A percentile compares a stretch with the other conserved stretches of the same genome.
phyloP scores from a whole-genome alignment of 1,140 invertebrate genomes.

The Drosophila malerkotliana region DNA sequence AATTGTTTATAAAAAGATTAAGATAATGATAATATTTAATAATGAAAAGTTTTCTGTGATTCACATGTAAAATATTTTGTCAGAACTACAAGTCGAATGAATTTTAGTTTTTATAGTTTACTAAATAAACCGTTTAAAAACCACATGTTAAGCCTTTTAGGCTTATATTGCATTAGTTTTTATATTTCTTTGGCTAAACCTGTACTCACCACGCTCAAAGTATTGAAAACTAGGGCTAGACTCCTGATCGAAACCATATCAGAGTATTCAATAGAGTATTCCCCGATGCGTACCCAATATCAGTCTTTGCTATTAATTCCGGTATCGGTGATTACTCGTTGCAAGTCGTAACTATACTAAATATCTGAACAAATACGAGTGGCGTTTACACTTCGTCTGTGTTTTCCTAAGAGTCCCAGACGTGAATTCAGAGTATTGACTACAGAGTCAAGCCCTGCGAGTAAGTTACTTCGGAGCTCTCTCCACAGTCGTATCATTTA shows the following conservation, averaged over 20 bases:
- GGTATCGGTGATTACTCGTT: constrained; percentile 2
- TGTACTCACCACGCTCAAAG: constrained; percentile 64
- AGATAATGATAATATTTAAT: neutral
- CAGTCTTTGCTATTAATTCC: constrained; percentile 4
- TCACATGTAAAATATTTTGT: no score
- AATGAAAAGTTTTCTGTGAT: neutral
- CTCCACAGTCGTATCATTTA: constrained; percentile 1
- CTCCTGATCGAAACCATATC: constrained; percentile 63
- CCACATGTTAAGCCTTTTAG: neutral
- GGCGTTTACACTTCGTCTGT: constrained; percentile 14
- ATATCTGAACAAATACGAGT: constrained; percentile 12
- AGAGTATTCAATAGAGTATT: constrained; percentile 51
- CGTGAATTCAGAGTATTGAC: no score
- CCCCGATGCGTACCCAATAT: constrained; percentile 1
- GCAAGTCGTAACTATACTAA: constrained; percentile 25
- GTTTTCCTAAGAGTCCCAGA: constrained; percentile 13
- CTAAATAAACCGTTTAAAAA: neutral
- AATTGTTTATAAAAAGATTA: constrained; percentile 6
- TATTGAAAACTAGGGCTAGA: constrained; percentile 65
- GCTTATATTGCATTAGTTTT: neutral
- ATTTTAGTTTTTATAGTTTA: no score
- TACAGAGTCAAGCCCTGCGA: neutral
- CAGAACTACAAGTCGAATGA: no score
- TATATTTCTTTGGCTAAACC: neutral
- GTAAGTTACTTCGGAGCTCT: neutral